Evolutionary conservation across 2,113 vertebrate genomes (phyloP).

Genomic region (Tyto alba): DNA sequence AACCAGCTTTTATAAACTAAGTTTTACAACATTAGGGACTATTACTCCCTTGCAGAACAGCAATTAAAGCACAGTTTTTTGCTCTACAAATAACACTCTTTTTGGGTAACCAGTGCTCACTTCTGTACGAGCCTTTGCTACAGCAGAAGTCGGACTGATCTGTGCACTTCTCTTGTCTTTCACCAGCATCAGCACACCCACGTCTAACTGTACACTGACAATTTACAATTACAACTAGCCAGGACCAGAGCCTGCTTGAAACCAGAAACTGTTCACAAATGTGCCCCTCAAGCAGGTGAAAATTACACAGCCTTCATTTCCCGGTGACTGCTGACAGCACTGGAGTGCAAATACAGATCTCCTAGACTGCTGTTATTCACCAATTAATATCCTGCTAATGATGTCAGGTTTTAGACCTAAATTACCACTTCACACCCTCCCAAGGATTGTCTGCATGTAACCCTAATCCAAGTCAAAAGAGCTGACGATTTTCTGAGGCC

Average conservation of each 20-base stretch:
- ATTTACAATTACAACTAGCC: background rate
- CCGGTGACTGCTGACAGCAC: background rate
- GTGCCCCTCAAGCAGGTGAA: background rate
- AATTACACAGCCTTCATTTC: background rate
- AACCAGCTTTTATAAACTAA: background rate
- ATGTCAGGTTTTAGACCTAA: background rate
- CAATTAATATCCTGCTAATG: background rate
- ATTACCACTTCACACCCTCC: background rate
- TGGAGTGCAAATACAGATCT: background rate
- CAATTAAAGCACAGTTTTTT: background rate
- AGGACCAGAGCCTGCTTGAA: background rate
- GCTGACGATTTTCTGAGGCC: background rate
- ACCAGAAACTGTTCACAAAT: background rate
- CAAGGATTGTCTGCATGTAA: background rate
- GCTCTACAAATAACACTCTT: background rate
- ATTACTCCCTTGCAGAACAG: background rate
- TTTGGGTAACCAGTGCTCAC: background rate
- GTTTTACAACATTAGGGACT: background rate
- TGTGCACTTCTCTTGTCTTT: background rate
- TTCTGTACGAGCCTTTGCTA: background rate
- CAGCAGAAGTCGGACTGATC: background rate
- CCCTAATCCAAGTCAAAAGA: background rate
- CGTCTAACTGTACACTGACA: rapidly evolving
- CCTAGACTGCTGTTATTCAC: background rate
- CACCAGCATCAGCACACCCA: background rate